A percentile compares a stretch with the other conserved stretches of the same genome.
These are phyloP conservation scores for Melierax canorus DNA, from an alignment of 2,113 vertebrate species.

Conservation along the genomic window DNA sequence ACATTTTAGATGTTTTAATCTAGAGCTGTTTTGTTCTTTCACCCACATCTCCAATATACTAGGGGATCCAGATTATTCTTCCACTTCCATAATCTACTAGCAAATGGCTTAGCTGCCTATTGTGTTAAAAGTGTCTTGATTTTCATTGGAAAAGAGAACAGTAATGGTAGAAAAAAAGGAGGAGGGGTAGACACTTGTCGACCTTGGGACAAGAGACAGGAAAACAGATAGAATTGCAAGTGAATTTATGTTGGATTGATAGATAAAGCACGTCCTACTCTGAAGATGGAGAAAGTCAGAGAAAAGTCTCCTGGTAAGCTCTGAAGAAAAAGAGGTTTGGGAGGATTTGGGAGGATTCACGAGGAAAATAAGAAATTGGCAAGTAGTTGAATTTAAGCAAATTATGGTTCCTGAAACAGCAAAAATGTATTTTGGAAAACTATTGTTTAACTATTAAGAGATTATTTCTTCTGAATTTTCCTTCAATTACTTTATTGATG, in stretches of 20 bases:
- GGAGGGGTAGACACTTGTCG: accelerated
- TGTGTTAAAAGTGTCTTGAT: background rate
- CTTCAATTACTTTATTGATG: background rate
- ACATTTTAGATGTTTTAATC: background rate
- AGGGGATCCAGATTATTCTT: background rate
- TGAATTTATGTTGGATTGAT: accelerated
- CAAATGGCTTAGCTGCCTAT: background rate
- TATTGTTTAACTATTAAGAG: background rate
- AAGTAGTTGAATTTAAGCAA: background rate
- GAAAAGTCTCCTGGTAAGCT: background rate
- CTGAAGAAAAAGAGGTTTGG: background rate
- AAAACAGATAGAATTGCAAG: background rate
- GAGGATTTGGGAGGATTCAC: background rate
- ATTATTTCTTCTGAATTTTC: background rate
- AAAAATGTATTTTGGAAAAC: background rate
- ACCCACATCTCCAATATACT: background rate
- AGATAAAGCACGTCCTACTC: background rate
- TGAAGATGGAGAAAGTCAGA: background rate
- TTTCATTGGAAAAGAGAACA: background rate
- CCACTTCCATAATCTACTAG: background rate
- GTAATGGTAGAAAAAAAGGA: background rate
- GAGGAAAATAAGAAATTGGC: background rate
- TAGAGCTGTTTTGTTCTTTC: background rate
- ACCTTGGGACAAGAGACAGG: background rate
- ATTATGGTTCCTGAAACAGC: background rate